phyloP scores from a whole-genome alignment of 92 coral and sea anemone species.

The Zoanthus sansibaricus region DNA sequence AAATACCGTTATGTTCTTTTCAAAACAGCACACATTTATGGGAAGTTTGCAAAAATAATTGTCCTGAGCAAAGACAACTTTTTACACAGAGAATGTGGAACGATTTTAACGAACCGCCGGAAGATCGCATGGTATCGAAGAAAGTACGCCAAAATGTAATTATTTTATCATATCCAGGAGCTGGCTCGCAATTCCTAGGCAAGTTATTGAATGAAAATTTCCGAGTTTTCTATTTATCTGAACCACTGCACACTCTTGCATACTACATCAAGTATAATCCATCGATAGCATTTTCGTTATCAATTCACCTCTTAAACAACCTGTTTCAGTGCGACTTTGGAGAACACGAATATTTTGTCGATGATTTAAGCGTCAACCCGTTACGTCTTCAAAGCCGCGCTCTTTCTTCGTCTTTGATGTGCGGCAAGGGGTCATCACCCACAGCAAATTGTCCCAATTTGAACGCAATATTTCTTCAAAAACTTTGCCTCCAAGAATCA shows the following conservation, averaged over 20 bases:
- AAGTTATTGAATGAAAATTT: constrained; percentile 20
- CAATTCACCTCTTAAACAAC: constrained; percentile 50
- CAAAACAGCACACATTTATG: constrained; percentile 14
- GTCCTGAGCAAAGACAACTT: neutral
- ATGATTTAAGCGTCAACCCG: constrained; percentile 28
- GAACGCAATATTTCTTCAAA: constrained; percentile 3
- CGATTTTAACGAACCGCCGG: neutral
- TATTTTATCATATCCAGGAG: constrained; percentile 39
- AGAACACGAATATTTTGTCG: constrained; percentile 52
- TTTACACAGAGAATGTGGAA: neutral
- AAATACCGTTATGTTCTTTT: neutral
- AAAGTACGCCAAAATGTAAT: constrained; percentile 22
- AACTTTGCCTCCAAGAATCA: constrained; percentile 19
- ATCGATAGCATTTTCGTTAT: constrained; percentile 52
- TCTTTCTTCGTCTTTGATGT: constrained; percentile 19
- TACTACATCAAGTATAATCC: constrained; percentile 35
- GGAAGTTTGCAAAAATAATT: constrained; percentile 17
- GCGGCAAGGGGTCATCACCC: neutral
- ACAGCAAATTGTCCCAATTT: constrained; percentile 7
- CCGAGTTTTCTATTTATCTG: constrained; percentile 26
- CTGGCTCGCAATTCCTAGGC: constrained; percentile 39
- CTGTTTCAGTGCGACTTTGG: constrained; percentile 56
- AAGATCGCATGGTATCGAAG: neutral
- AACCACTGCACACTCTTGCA: constrained; percentile 24
- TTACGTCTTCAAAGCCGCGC: constrained; percentile 40